These are phyloP conservation scores for Galleria mellonella DNA, from an alignment of 1,140 invertebrate species.

Conservation along the genomic window DNA sequence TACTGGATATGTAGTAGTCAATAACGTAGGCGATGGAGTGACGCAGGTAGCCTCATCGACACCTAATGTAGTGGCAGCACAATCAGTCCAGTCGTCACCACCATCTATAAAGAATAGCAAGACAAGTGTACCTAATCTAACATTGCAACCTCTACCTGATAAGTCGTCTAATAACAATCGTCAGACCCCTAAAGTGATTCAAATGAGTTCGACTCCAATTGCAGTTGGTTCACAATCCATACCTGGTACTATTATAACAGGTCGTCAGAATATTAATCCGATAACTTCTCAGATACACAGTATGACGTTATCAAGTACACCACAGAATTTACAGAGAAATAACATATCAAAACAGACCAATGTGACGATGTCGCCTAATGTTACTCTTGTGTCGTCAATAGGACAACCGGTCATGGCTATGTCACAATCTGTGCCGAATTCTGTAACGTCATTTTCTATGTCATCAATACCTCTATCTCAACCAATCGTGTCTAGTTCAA, in stretches of 20 bases:
- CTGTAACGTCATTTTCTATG: slow-evolving; percentile 49
- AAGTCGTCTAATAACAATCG: slow-evolving; percentile 51
- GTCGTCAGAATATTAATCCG: slow-evolving; percentile 53
- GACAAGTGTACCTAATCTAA: slow-evolving; percentile 61
- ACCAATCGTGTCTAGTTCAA: slow-evolving; percentile 63
- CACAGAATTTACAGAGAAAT: slow-evolving; percentile 44
- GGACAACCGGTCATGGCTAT: slow-evolving; percentile 66
- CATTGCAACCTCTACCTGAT: slow-evolving; percentile 67
- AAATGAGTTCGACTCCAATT: slow-evolving; percentile 48
- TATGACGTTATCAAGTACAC: slow-evolving; percentile 49
- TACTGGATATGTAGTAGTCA: slow-evolving; percentile 82
- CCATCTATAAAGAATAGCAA: slow-evolving; percentile 61
- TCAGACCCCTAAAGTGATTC: slow-evolving; percentile 60
- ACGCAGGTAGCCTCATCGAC: slow-evolving; percentile 43
- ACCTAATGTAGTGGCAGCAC: slow-evolving; percentile 55
- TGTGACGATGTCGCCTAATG: slow-evolving; percentile 57
- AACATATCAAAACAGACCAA: slow-evolving; percentile 50
- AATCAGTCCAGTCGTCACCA: slow-evolving; percentile 52
- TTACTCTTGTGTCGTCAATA: slow-evolving; percentile 55
- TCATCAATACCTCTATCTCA: slow-evolving; percentile 63
- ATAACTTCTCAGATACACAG: slow-evolving; percentile 65
- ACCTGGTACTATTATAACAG: slow-evolving; percentile 37
- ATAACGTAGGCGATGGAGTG: slow-evolving; percentile 73
- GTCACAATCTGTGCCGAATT: slow-evolving; percentile 61
- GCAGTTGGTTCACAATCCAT: slow-evolving; percentile 38